phyloP scores from a whole-genome alignment of 2,888 invertebrate species.

The Melolontha melolontha region DNA sequence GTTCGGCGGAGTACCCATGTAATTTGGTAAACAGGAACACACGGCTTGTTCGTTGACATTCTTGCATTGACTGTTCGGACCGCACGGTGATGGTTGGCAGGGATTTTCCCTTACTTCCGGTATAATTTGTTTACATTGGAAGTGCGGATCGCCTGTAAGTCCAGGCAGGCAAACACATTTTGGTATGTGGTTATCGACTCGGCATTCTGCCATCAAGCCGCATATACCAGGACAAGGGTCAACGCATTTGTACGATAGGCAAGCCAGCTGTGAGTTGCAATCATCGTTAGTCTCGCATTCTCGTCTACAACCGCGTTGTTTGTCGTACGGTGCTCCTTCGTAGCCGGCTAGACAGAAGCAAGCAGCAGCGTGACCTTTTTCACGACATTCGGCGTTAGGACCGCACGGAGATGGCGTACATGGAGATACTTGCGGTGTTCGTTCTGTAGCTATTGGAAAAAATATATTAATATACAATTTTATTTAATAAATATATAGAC shows the following conservation, averaged over 20 bases:
- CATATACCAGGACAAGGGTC: conserved; percentile 89
- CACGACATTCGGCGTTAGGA: conserved; percentile 85
- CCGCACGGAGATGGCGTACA: conserved; percentile 89
- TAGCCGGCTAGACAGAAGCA: conserved; percentile 84
- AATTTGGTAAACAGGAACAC: conserved; percentile 85
- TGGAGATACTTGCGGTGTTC: conserved; percentile 77
- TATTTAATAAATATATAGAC: conserved; percentile 43
- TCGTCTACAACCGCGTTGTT: conserved; percentile 74
- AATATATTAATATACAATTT: conserved; percentile 34
- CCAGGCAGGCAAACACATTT: conserved; percentile 81
- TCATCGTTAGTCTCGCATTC: conserved; percentile 86
- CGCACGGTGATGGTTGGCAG: conserved; percentile 87
- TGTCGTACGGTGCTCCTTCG: conserved; percentile 86
- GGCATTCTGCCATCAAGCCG: conserved; percentile 83
- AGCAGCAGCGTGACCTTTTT: conserved; percentile 86
- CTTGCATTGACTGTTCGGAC: conserved; percentile 88
- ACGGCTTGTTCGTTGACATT: conserved; percentile 83
- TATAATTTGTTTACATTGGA: conserved; percentile 75
- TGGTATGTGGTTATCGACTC: conserved; percentile 83
- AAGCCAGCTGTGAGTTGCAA: conserved; percentile 79
- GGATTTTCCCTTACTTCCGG: conserved; percentile 71
- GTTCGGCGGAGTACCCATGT: conserved; percentile 81
- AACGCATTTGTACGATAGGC: conserved; percentile 84
- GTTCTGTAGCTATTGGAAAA: conserved; percentile 69
- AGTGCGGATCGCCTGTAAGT: conserved; percentile 86